phyloP scores from a whole-genome alignment of 2,113 vertebrate genomes.

The Carassius gibelio region DNA sequence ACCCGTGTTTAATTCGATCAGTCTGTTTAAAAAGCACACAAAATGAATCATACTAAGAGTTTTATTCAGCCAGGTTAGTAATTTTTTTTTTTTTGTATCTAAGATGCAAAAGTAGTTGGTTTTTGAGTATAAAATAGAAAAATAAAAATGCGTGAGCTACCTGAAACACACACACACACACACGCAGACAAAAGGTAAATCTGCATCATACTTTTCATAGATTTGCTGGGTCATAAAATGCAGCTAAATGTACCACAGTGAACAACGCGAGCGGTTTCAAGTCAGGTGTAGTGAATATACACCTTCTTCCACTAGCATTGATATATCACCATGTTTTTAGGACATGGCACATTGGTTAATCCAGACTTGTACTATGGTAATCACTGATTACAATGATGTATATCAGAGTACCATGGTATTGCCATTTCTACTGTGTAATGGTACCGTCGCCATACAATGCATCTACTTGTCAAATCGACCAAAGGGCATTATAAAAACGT shows the following conservation, averaged over 20 bases:
- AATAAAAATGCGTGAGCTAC: slow-evolving; percentile 74
- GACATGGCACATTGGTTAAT: background rate
- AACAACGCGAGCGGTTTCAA: background rate
- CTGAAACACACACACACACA: slow-evolving; percentile 59
- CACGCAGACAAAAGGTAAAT: slow-evolving; percentile 52
- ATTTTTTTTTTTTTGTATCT: slow-evolving; percentile 66
- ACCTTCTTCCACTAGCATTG: background rate
- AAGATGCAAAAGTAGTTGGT: slow-evolving; percentile 77
- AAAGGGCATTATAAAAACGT: background rate
- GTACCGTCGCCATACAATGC: background rate
- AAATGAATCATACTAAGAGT: slow-evolving; percentile 60
- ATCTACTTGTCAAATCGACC: slow-evolving; percentile 3
- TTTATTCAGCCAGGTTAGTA: slow-evolving; percentile 73
- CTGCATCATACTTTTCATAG: slow-evolving; percentile 60
- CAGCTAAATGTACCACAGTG: slow-evolving; percentile 12
- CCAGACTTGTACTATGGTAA: background rate
- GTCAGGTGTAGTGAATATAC: background rate
- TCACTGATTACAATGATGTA: background rate
- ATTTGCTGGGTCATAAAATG: slow-evolving; percentile 62
- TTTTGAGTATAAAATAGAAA: slow-evolving; percentile 74
- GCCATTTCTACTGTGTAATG: background rate
- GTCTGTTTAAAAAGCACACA: background rate
- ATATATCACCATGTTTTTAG: background rate
- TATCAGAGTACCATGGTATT: background rate
- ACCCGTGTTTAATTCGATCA: background rate